Conservation (phyloP, 2,797 vertebrate species). For the Gymnoscopelus braueri region DNA sequence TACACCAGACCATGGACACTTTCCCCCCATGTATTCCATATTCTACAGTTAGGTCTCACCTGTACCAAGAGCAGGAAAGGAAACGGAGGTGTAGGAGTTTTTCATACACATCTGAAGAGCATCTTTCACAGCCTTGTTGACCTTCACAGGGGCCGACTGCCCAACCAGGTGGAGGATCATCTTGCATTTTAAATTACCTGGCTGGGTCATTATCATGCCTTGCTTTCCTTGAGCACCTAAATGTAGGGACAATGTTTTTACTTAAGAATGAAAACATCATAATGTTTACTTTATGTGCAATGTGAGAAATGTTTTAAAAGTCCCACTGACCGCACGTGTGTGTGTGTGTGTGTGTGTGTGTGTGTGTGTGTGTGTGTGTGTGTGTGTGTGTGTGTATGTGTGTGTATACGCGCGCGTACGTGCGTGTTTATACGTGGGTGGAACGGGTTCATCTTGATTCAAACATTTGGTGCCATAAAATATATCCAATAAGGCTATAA, state of each 20-base stretch:
- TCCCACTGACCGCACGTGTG: neutral
- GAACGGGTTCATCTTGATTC: no score
- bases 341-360: neutral
- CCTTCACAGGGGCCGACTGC: constrained; percentile 38
- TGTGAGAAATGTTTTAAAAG: constrained; percentile 1
- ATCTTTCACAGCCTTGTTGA: constrained; percentile 51
- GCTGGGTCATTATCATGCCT: constrained; percentile 73
- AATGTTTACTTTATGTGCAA: no score
- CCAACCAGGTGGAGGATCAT: constrained; percentile 76
- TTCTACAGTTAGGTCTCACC: constrained; percentile 64
- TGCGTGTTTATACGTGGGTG: no score
- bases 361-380: no score
- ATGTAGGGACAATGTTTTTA: constrained; percentile 8
- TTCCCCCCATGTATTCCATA: no score
- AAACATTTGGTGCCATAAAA: no score
- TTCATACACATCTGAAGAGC: constrained; percentile 63
- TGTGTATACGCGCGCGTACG: no score
- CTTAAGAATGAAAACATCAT: neutral
- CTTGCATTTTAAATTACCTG: constrained; percentile 78
- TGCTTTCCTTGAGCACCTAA: constrained; percentile 60
- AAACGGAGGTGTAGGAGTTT: constrained; percentile 64
- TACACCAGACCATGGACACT: no score
- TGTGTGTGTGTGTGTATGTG: no score
- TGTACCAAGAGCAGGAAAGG: constrained; percentile 80
- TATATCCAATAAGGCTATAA: no score